Evolutionary conservation across 1,140 invertebrate species (phyloP).

Genomic region (Mylabris phalerata): DNA sequence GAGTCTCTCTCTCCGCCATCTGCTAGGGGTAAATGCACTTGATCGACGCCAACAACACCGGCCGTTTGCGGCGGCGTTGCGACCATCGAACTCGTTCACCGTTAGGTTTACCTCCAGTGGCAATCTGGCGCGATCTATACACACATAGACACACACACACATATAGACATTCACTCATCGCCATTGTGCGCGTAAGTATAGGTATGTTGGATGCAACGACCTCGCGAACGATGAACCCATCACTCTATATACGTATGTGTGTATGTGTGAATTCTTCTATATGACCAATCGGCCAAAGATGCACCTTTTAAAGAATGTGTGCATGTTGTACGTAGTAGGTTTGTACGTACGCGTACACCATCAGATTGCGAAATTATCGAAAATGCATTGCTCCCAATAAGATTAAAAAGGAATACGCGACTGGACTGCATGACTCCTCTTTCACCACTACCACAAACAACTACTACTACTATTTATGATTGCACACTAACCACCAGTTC

Average conservation of each 20-base stretch:
- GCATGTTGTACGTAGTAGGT: too few species aligned
- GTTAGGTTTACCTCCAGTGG: slow-evolving; percentile 30
- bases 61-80: slow-evolving; percentile 12
- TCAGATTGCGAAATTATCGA: too few species aligned
- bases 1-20: background rate
- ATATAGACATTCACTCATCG: background rate
- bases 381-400: too few species aligned
- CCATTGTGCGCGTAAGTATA: slow-evolving; percentile 4
- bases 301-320: too few species aligned
- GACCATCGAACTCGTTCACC: slow-evolving; percentile 28
- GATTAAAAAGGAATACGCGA: too few species aligned
- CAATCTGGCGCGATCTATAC: slow-evolving; percentile 24
- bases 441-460: too few species aligned
- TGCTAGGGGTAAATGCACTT: slow-evolving; percentile 25
- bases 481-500: too few species aligned
- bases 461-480: too few species aligned
- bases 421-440: too few species aligned
- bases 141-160: slow-evolving; percentile 7
- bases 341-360: too few species aligned
- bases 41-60: background rate
- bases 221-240: slow-evolving; percentile 25
- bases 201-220: slow-evolving; percentile 21
- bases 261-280: background rate
- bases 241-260: background rate
- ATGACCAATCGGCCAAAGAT: too few species aligned